phyloP scores from a whole-genome alignment of 2,797 vertebrate genomes.

The Crenuchus spilurus region DNA sequence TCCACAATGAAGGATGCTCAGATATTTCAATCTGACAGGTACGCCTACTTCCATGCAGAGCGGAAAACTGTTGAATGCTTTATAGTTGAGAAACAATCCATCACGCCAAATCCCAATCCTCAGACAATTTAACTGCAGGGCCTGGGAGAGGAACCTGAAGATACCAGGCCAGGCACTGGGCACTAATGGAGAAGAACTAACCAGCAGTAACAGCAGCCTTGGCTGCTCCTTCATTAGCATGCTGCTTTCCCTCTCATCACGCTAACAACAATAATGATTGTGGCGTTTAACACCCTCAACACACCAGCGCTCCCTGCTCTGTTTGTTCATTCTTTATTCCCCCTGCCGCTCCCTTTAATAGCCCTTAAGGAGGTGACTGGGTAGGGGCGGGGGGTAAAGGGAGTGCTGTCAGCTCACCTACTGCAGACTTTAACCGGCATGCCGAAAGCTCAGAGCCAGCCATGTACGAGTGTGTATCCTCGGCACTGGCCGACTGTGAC shows the following conservation, averaged over 20 bases:
- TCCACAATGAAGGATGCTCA: too few species aligned
- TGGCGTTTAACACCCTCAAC: constrained; percentile 72
- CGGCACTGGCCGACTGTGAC: constrained; percentile 30
- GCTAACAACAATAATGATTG: constrained; percentile 74
- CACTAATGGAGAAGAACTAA: constrained; percentile 63
- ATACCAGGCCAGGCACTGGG: constrained; percentile 26
- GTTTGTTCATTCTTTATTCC: constrained; percentile 67
- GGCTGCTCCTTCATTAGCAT: constrained; percentile 60
- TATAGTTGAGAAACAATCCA: too few species aligned
- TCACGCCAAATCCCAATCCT: too few species aligned
- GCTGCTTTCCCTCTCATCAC: constrained; percentile 59
- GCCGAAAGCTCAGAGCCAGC: not conserved
- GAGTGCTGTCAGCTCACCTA: constrained; percentile 18
- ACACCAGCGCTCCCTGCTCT: constrained; percentile 58
- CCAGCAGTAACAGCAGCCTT: constrained; percentile 41
- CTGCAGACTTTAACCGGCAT: not conserved
- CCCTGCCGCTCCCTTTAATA: constrained; percentile 66
- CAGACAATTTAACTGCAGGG: too few species aligned
- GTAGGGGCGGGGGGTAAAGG: constrained; percentile 37
- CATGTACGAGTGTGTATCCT: constrained; percentile 48
- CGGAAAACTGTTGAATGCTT: too few species aligned
- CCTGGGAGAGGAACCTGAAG: constrained; percentile 23
- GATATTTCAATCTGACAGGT: too few species aligned
- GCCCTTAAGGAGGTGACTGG: constrained; percentile 65
- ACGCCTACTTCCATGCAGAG: too few species aligned